Conservation (phyloP, 2,888 invertebrate genomes). For the Agriotes lineatus region DNA sequence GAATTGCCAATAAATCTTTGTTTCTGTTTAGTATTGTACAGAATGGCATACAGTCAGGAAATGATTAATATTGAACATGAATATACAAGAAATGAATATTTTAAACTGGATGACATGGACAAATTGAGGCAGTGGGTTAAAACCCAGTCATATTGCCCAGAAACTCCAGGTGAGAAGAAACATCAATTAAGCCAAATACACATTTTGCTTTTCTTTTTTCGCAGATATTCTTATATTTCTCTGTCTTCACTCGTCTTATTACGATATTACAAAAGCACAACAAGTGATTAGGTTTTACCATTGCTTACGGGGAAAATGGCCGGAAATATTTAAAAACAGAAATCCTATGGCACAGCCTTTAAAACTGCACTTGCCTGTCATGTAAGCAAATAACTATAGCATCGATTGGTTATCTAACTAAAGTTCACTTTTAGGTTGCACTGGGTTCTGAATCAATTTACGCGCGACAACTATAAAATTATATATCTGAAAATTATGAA, state of each 20-base stretch:
- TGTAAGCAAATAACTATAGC: too few species aligned
- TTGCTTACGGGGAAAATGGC: slow-evolving; percentile 14
- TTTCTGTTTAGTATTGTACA: background rate
- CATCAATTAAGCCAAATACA: background rate
- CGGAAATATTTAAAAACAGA: slow-evolving; percentile 23
- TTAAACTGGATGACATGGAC: slow-evolving; percentile 1
- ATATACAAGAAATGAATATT: background rate
- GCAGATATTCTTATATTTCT: slow-evolving; percentile 26
- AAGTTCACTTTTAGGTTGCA: slow-evolving; percentile 1
- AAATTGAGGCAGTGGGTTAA: background rate
- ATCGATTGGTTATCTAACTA: too few species aligned
- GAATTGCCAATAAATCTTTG: too few species aligned
- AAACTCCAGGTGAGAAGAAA: background rate
- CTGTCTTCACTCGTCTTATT: slow-evolving; percentile 21
- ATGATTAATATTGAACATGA: background rate
- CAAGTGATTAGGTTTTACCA: slow-evolving; percentile 7
- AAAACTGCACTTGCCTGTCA: background rate
- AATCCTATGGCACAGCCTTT: slow-evolving; percentile 10
- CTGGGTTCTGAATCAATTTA: slow-evolving; percentile 1
- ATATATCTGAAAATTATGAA: slow-evolving; percentile 12
- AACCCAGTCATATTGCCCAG: background rate
- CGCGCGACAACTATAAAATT: slow-evolving; percentile 9
- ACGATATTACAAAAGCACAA: slow-evolving; percentile 23
- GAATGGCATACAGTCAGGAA: background rate
- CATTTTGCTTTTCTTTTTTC: background rate